phyloP scores from a whole-genome alignment of 1,140 invertebrate species.

The Eciton burchellii region DNA sequence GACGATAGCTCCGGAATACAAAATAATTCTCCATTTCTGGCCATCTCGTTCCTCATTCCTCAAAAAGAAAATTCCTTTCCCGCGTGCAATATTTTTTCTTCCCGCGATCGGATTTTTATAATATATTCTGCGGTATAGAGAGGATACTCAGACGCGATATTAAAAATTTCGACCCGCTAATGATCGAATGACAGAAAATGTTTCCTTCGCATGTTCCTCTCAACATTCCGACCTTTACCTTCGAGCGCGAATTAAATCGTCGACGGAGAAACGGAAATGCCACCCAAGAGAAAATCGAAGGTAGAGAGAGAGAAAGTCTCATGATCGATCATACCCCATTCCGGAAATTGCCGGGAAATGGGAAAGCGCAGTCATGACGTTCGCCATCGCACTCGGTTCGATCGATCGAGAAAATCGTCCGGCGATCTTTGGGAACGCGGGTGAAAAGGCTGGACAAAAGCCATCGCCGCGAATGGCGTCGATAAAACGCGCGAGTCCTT shows the following conservation, averaged over 20 bases:
- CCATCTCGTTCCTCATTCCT: not conserved
- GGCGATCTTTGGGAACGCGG: slow-evolving; percentile 7
- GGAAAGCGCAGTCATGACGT: slow-evolving; percentile 64
- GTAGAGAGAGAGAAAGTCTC: slow-evolving; percentile 49
- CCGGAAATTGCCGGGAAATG: slow-evolving; percentile 79
- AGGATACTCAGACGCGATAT: not conserved
- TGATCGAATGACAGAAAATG: slow-evolving; percentile 4
- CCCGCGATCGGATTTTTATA: slow-evolving; percentile 12
- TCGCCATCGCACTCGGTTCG: slow-evolving; percentile 20
- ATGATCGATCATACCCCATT: slow-evolving; percentile 59
- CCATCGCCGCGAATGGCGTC: slow-evolving; percentile 29
- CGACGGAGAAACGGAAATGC: slow-evolving; percentile 1
- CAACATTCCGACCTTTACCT: slow-evolving; percentile 17
- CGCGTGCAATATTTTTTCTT: not conserved
- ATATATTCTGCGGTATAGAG: not conserved
- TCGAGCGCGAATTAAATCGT: slow-evolving; percentile 26
- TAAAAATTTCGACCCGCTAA: slow-evolving; percentile 24
- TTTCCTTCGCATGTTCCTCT: not conserved
- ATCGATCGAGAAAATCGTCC: slow-evolving; percentile 31
- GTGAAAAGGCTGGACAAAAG: slow-evolving; percentile 41
- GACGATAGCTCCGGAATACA: slow-evolving; percentile 42
- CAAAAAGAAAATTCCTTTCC: not conserved
- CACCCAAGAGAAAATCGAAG: not conserved
- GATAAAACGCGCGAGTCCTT: slow-evolving; percentile 32
- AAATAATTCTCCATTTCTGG: not conserved